These are phyloP conservation scores for Aradus depressus DNA, from an alignment of 2,888 invertebrate species.

Conservation along the genomic window DNA sequence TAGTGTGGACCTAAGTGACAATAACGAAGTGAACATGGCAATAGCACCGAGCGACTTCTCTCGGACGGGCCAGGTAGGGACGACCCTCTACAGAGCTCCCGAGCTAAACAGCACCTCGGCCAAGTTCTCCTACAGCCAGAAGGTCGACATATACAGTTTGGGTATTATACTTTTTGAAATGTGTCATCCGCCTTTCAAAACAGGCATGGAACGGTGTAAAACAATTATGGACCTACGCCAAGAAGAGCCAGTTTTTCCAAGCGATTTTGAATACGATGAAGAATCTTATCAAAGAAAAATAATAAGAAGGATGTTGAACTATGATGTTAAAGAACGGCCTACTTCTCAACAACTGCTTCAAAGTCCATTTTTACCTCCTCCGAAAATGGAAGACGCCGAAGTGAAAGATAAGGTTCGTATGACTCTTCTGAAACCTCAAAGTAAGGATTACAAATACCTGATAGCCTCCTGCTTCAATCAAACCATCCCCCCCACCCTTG, in stretches of 20 bases:
- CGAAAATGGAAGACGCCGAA: constrained; percentile 73
- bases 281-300: constrained; percentile 49
- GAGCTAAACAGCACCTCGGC: constrained; percentile 62
- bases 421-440: constrained; percentile 68
- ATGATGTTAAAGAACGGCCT: constrained; percentile 73
- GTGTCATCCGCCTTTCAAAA: constrained; percentile 73
- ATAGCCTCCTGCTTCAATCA: constrained; percentile 49
- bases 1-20: constrained; percentile 1
- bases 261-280: constrained; percentile 47
- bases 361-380: constrained; percentile 73
- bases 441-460: constrained; percentile 62
- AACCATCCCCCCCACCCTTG: constrained; percentile 51
- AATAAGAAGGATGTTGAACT: constrained; percentile 66
- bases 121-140: constrained; percentile 69
- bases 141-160: constrained; percentile 58
- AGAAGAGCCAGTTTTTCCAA: constrained; percentile 58
- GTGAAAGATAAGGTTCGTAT: constrained; percentile 70
- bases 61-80: constrained; percentile 79
- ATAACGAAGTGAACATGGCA: constrained; percentile 3
- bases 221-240: constrained; percentile 61
- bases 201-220: constrained; percentile 80
- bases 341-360: constrained; percentile 72
- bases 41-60: constrained; percentile 36
- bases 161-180: constrained; percentile 94
- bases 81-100: constrained; percentile 89